These are phyloP conservation scores for Hippocampus mohnikei DNA, from an alignment of 2,113 vertebrate species.

Conservation along the genomic window DNA sequence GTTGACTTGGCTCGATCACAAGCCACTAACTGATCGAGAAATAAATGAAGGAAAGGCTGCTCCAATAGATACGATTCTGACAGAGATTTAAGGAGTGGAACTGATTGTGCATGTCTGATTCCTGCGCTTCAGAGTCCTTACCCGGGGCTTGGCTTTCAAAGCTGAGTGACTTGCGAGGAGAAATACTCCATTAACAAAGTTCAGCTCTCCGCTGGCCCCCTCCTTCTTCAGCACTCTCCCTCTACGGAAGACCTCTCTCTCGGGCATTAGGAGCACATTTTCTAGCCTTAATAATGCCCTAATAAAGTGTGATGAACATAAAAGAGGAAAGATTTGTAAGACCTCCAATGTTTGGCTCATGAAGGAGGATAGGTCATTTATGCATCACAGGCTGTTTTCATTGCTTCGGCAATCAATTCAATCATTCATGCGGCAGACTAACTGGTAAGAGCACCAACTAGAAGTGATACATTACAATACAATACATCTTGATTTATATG, in stretches of 20 bases:
- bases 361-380: slow-evolving; percentile 18
- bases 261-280: slow-evolving; percentile 37
- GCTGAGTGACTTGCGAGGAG: slow-evolving; percentile 73
- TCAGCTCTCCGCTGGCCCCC: slow-evolving; percentile 61
- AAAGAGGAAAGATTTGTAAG: slow-evolving; percentile 28
- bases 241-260: slow-evolving; percentile 53
- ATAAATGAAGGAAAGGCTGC: slow-evolving; percentile 79
- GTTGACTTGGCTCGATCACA: slow-evolving; percentile 75
- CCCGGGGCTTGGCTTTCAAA: slow-evolving; percentile 78
- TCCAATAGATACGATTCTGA: slow-evolving; percentile 80
- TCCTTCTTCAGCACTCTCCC: slow-evolving; percentile 14
- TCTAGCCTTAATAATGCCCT: slow-evolving; percentile 34
- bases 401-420: slow-evolving; percentile 7
- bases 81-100: slow-evolving; percentile 80
- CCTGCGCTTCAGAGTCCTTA: slow-evolving; percentile 76
- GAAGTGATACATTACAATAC: background rate
- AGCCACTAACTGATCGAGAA: slow-evolving; percentile 80
- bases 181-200: slow-evolving; percentile 79
- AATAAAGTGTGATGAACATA: slow-evolving; percentile 40
- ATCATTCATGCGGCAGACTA: background rate
- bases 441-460: background rate
- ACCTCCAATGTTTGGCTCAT: slow-evolving; percentile 13
- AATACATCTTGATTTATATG: too few species aligned
- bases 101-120: slow-evolving; percentile 81
- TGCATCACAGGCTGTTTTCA: slow-evolving; percentile 2